A percentile compares a stretch with the other conserved stretches of the same genome.
These are phyloP conservation scores for Columba livia DNA, from an alignment of 2,113 vertebrate species.

Conservation along the genomic window DNA sequence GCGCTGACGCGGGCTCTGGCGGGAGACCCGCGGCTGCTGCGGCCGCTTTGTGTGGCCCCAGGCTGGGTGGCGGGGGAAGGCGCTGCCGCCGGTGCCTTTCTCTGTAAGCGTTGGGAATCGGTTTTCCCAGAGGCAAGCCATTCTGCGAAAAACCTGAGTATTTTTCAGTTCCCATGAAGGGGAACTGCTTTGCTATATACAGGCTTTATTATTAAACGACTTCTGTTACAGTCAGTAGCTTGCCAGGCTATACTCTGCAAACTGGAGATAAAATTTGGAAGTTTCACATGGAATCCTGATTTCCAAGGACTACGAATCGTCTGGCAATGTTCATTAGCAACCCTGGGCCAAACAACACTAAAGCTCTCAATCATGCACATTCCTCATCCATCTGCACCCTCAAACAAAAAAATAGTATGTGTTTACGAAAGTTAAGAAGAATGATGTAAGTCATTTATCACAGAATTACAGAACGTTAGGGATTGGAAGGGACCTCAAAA, in stretches of 20 bases:
- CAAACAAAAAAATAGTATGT: background rate
- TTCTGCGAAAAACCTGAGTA: rapidly evolving
- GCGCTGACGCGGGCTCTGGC: no score
- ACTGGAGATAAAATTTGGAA: no score
- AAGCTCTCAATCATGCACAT: rapidly evolving
- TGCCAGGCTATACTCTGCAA: background rate
- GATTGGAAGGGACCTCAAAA: no score
- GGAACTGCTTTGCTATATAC: background rate
- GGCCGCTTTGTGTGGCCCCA: no score
- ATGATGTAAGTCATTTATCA: rapidly evolving
- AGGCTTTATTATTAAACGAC: background rate
- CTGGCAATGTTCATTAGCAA: background rate
- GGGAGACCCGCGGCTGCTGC: background rate
- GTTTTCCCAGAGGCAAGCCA: rapidly evolving
- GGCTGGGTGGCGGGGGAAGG: background rate
- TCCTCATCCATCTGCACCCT: background rate
- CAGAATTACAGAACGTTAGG: no score
- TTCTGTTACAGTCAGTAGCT: background rate
- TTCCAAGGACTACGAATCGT: no score
- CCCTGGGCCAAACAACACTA: background rate
- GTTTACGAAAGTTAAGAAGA: background rate
- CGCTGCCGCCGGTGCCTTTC: no score
- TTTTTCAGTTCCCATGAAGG: background rate
- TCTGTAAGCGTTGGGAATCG: background rate
- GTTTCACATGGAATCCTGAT: no score